Conservation (phyloP, 1,140 invertebrate species). For the Bicyclus anynana region DNA sequence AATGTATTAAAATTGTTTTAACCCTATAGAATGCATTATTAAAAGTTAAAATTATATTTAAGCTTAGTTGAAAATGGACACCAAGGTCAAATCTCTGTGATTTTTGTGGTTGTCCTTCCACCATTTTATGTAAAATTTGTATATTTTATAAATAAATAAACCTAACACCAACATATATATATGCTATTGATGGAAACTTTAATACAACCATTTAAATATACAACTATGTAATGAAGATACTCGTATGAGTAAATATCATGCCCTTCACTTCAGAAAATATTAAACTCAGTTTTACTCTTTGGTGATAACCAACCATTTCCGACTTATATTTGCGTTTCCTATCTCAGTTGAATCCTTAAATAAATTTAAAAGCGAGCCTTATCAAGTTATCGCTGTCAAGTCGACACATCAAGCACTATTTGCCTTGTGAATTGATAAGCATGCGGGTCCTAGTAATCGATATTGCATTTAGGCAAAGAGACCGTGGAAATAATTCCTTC, state of each 20-base stretch:
- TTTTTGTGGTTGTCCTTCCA: too few relatives aligned
- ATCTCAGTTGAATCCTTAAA: slow-evolving; percentile 34
- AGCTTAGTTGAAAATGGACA: too few relatives aligned
- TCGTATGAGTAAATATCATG: not conserved
- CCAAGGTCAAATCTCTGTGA: too few relatives aligned
- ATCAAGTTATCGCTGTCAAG: slow-evolving; percentile 34
- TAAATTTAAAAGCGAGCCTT: slow-evolving; percentile 34
- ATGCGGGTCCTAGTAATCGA: slow-evolving; percentile 50
- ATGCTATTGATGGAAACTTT: too few relatives aligned
- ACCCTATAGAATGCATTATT: too few relatives aligned
- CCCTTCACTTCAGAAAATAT: not conserved
- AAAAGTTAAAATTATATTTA: too few relatives aligned
- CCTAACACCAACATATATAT: too few relatives aligned
- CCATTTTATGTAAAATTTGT: too few relatives aligned
- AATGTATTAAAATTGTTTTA: too few relatives aligned
- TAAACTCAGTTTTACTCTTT: slow-evolving; percentile 1
- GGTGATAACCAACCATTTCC: slow-evolving; percentile 11
- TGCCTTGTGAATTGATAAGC: slow-evolving; percentile 54
- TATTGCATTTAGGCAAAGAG: slow-evolving; percentile 23
- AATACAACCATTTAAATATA: too few relatives aligned
- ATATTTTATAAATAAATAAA: too few relatives aligned
- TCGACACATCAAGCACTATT: slow-evolving; percentile 41
- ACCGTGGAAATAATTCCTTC: not conserved
- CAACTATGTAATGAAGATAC: too few relatives aligned
- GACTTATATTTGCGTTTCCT: slow-evolving; percentile 23